Base-by-base conservation (phyloP, 2,797 vertebrate genomes). In the Sebastes taczanowskii region DNA sequence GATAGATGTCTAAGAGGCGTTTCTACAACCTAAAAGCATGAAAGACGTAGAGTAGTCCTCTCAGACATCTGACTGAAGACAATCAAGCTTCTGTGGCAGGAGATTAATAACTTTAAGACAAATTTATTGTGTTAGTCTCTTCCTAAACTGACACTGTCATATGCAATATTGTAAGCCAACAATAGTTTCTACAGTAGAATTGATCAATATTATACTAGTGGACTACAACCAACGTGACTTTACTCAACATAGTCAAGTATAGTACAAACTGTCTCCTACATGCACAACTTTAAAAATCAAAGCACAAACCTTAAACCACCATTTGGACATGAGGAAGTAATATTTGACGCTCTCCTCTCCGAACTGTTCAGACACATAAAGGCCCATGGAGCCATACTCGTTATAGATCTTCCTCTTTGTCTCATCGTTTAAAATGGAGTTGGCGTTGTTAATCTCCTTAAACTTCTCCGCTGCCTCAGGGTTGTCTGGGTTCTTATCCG, bases 401-500 rank as follows among this genome's bases (percentile, higher is more conserved):
- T 99, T 97, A 0, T 99, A 99, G 78, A 99, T 96, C 80, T 92
- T 97, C 77, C 96, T 94, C 91, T 97, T 98, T 89, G 94, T 97
- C 16, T 95, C 95, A 32, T 99, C 97, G 2, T 95, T 97, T 56
- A 99, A 93, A 6, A 97, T 96, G 0, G 97, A 92, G 85, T 99
- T 97, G 69, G 98, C 98, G 42, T 96, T 96, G 95, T 99, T 99
- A 78, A 99, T 98, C 94, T 99, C 98, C 92, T 99, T 99, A 87
- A 99, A 99, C 87, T 97, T 97, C 76, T 99, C 98, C 0, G 96
- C 96, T 0, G 97, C 97, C 66, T 97, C 96, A 0, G 97, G 95
- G 77, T 99, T 95, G 23, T 97, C 97, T 0, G 97, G 97, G 92
- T 99, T 99, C 91, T 99, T 99, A 90, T 99, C 98, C 0, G 98